Conservation (phyloP, 2,113 vertebrate genomes). For the Ochotona curzoniae region DNA sequence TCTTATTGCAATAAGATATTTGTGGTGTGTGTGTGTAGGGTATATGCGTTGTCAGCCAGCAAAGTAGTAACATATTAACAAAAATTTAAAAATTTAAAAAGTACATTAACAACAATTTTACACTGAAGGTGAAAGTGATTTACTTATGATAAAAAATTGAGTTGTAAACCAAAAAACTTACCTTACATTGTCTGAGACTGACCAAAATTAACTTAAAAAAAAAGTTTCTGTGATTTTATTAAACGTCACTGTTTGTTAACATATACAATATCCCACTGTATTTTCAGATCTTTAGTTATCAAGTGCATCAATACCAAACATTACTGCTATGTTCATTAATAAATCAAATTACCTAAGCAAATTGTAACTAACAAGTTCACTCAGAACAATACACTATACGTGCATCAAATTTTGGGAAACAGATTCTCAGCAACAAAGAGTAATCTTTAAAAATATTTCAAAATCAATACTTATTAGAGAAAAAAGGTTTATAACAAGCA, state of each 20-base stretch:
- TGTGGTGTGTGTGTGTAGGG: not conserved
- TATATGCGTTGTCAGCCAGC: not conserved
- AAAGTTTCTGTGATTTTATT: no score
- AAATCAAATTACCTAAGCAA: slow-evolving; percentile 13
- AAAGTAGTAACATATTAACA: not conserved
- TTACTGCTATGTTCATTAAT: not conserved
- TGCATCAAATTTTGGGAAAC: slow-evolving; percentile 6
- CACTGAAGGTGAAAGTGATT: not conserved
- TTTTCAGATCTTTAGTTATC: slow-evolving; percentile 46
- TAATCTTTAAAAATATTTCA: slow-evolving; percentile 53
- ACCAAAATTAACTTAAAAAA: not conserved
- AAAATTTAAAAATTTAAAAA: not conserved
- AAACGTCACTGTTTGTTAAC: no score
- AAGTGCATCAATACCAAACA: not conserved
- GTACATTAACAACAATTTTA: not conserved
- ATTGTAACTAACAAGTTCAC: not conserved
- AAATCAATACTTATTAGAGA: slow-evolving; percentile 62
- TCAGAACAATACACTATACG: not conserved
- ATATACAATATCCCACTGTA: no score
- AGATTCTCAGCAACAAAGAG: slow-evolving; percentile 39
- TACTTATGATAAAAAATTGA: not conserved
- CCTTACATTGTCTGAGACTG: not conserved
- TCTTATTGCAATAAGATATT: not conserved
- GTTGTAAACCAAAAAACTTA: not conserved
- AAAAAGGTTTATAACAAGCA: slow-evolving; percentile 35